phyloP scores from a whole-genome alignment of 2,113 vertebrate species.

The Vireo altiloquus region DNA sequence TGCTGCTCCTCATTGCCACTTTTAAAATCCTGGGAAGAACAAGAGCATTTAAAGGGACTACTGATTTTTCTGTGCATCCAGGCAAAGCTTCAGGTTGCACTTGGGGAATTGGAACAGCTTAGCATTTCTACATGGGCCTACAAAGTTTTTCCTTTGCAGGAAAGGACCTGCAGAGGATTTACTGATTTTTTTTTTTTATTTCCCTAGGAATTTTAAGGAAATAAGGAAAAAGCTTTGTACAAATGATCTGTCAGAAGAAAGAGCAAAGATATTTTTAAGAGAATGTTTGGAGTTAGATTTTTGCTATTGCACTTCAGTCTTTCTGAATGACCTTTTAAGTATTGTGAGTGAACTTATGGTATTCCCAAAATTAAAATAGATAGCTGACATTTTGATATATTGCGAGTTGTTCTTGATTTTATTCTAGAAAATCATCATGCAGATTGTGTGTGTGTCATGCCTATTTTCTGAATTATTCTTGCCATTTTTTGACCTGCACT shows the following conservation, averaged over 20 bases:
- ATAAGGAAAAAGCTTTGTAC: background rate
- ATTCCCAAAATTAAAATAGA: background rate
- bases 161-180: background rate
- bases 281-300: background rate
- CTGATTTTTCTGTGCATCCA: background rate
- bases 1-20: background rate
- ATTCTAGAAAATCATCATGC: background rate
- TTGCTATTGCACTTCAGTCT: background rate
- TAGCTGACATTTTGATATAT: background rate
- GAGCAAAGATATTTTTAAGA: background rate
- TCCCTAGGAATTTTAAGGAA: background rate
- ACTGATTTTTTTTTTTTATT: background rate
- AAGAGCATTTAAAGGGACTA: background rate
- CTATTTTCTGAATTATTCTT: background rate
- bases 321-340: background rate
- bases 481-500: background rate
- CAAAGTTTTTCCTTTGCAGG: background rate
- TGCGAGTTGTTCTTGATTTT: background rate
- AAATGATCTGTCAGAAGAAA: background rate
- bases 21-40: background rate
- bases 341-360: background rate
- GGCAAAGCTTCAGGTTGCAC: background rate
- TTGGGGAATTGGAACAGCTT: background rate
- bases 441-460: background rate
- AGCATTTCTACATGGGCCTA: background rate